Evolutionary conservation across 2,888 invertebrate genomes (phyloP).

Genomic region (Pristionchus fissidentatus): DNA sequence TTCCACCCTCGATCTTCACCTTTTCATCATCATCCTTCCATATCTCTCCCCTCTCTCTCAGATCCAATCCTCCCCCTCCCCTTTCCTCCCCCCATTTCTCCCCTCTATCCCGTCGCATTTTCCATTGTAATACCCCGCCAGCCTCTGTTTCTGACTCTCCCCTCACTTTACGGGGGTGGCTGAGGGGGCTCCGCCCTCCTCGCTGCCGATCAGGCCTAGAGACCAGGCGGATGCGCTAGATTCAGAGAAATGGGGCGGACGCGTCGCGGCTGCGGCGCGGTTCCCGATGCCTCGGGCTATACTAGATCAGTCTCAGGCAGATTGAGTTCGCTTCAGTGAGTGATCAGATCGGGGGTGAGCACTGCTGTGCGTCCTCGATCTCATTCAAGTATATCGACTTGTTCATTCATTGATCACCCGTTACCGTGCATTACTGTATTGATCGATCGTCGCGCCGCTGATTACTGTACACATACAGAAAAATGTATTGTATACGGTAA

Average conservation of each 20-base stretch:
- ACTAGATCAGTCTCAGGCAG: constrained; percentile 27
- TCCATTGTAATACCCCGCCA: constrained; percentile 25
- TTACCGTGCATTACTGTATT: too few relatives aligned
- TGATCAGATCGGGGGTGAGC: too few relatives aligned
- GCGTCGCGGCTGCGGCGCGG: not conserved
- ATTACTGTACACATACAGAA: too few relatives aligned
- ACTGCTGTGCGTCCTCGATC: too few relatives aligned
- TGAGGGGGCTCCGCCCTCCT: not conserved
- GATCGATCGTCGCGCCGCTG: too few relatives aligned
- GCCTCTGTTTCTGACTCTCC: constrained; percentile 33
- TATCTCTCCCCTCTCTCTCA: constrained; percentile 5
- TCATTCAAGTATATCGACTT: too few relatives aligned
- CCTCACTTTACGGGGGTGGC: constrained; percentile 44
- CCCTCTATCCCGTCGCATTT: not conserved
- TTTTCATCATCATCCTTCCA: constrained; percentile 16
- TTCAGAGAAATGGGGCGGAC: not conserved
- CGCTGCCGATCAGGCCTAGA: not conserved
- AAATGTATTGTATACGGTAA: too few relatives aligned
- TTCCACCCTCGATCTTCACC: not conserved
- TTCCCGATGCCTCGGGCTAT: not conserved
- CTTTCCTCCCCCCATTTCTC: not conserved
- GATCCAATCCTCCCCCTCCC: not conserved
- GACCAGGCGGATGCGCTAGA: not conserved
- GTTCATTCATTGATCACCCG: too few relatives aligned
- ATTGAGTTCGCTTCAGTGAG: too few relatives aligned